Conservation (phyloP, 2,888 invertebrate genomes). For the Corythucha ciliata region DNA sequence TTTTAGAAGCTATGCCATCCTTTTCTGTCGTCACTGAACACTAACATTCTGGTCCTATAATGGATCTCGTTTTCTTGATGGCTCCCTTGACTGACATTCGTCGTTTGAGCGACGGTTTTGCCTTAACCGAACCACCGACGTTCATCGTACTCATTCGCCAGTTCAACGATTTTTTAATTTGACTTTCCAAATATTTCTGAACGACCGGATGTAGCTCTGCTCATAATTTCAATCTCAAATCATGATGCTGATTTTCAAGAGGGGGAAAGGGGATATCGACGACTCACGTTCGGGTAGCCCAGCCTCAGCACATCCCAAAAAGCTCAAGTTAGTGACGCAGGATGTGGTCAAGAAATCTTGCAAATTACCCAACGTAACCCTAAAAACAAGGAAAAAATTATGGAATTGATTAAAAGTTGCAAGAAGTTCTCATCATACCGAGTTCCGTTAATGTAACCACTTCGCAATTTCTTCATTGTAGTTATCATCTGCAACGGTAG, state of each 20-base stretch:
- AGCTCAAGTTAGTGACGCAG: slow-evolving; percentile 93
- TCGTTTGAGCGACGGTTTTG: slow-evolving; percentile 19
- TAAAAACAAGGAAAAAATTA: slow-evolving; percentile 33
- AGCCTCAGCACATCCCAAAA: slow-evolving; percentile 85
- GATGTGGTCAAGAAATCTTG: slow-evolving; percentile 95
- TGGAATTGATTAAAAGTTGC: too few species aligned
- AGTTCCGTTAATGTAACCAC: slow-evolving; percentile 98
- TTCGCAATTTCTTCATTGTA: slow-evolving; percentile 95
- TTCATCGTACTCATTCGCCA: slow-evolving; percentile 59
- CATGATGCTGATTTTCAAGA: too few species aligned
- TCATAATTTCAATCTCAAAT: too few species aligned
- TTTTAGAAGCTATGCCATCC: too few species aligned
- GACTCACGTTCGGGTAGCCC: slow-evolving; percentile 72
- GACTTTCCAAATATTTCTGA: slow-evolving; percentile 77
- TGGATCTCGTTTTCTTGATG: slow-evolving; percentile 86
- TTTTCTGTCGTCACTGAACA: too few species aligned
- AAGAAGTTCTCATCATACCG: slow-evolving; percentile 45
- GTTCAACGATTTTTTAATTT: slow-evolving; percentile 69
- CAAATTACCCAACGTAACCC: slow-evolving; percentile 89
- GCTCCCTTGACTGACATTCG: slow-evolving; percentile 81
- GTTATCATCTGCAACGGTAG: slow-evolving; percentile 91
- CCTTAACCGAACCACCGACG: slow-evolving; percentile 42
- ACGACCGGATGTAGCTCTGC: slow-evolving; percentile 69
- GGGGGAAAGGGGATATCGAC: neutral
- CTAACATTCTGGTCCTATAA: slow-evolving; percentile 70